Evolutionary conservation across 2,797 vertebrate genomes (phyloP).

Genomic region (Hoplostethus mediterraneus): DNA sequence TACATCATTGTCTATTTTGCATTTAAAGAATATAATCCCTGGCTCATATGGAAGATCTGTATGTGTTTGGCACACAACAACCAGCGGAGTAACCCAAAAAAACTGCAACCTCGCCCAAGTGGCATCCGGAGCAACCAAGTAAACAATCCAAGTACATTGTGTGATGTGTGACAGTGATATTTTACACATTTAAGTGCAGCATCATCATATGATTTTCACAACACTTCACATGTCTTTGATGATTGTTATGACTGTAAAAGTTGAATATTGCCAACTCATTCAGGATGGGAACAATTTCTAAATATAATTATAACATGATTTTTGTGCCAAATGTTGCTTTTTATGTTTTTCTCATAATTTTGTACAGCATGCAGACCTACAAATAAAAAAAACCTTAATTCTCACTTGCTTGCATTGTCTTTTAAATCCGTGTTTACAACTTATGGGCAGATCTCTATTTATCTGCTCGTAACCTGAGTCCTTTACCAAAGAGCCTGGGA

Average conservation of each 20-base stretch:
- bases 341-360: constrained; percentile 83
- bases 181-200: constrained; percentile 28
- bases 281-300: constrained; percentile 67
- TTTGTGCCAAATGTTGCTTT: constrained; percentile 72
- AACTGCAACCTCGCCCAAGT: neutral
- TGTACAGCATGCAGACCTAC: constrained; percentile 84
- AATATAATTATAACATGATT: constrained; percentile 67
- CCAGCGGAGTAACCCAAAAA: constrained; percentile 15
- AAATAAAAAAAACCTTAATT: constrained; percentile 78
- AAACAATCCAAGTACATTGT: constrained; percentile 8
- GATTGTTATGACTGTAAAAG: constrained; percentile 37
- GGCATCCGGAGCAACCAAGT: constrained; percentile 15
- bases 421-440: constrained; percentile 46
- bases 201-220: constrained; percentile 7
- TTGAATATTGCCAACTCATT: constrained; percentile 34
- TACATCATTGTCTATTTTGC: constrained; percentile 32
- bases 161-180: constrained; percentile 21
- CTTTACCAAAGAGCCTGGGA: constrained; percentile 51
- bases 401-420: constrained; percentile 62
- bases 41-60: constrained; percentile 12
- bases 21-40: constrained; percentile 32
- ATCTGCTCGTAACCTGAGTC: constrained; percentile 22
- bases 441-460: constrained; percentile 28
- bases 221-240: constrained; percentile 33
- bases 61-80: neutral